Evolutionary conservation across 2,888 invertebrate genomes (phyloP).

Genomic region (Geotrupes spiniger): DNA sequence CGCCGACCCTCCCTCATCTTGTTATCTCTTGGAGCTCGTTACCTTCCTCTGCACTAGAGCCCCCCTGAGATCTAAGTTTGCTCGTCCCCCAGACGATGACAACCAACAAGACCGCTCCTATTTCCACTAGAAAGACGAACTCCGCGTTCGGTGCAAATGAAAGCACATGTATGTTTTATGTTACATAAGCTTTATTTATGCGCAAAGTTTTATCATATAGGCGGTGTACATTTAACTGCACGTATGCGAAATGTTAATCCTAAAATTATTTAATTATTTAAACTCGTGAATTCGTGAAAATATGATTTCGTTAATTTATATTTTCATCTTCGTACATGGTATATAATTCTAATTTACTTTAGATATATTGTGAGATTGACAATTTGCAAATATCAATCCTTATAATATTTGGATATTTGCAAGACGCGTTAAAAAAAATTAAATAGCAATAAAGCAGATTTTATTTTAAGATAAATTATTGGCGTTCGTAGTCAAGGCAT

Average conservation of each 20-base stretch:
- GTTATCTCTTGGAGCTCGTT: conserved; percentile 31
- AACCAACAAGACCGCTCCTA: conserved; percentile 29
- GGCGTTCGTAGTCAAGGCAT: too few relatives aligned
- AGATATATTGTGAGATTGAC: too few relatives aligned
- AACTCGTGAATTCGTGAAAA: too few relatives aligned
- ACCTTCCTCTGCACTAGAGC: conserved; percentile 27
- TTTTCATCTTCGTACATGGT: neutral
- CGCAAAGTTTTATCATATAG: conserved; percentile 7
- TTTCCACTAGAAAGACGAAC: conserved; percentile 18
- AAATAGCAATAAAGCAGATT: too few relatives aligned
- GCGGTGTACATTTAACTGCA: neutral
- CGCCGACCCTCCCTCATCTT: conserved; percentile 25
- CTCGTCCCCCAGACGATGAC: conserved; percentile 26
- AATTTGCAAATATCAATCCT: too few relatives aligned
- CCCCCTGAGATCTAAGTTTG: conserved; percentile 29
- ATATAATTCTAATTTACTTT: too few relatives aligned
- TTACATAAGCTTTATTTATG: conserved; percentile 16
- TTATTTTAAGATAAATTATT: too few relatives aligned
- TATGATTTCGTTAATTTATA: too few relatives aligned
- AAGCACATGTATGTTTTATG: conserved; percentile 13
- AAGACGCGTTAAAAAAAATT: too few relatives aligned
- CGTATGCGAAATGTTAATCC: too few relatives aligned
- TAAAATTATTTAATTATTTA: too few relatives aligned
- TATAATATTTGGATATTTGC: too few relatives aligned
- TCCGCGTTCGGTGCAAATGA: conserved; percentile 15